Evolutionary conservation across 2,888 invertebrate genomes (phyloP), one percentile per base, ranked within the genome.

Genomic region (Chorisops tibialis): DNA sequence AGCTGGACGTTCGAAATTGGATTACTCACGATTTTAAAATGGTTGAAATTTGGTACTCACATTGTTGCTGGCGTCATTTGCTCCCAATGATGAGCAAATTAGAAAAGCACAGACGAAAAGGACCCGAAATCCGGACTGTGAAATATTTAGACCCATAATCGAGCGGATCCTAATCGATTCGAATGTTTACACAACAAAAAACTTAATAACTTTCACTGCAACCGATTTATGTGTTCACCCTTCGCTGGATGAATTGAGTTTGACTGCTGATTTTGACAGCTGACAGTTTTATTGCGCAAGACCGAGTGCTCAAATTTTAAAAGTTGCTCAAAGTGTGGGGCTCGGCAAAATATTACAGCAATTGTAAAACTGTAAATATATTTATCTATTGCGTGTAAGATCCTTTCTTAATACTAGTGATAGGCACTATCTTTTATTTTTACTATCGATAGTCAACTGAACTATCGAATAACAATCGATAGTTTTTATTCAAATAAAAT

Each of bases 281-380:
- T 54, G 41, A n/a, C 37, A 11, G n/a, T 54, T 54, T 54, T 54
- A 54, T 54, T 54, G 19, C 22, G 22, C 38, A 51, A 38, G 9
- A 38, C n/a, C n/a, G n/a, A n/a, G n/a, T n/a, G n/a, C 9, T 30
- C 30, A 9, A 7, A 30, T 30, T 30, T 30, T n/a, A n/a, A n/a
- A n/a, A n/a, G n/a, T n/a, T 30, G 30, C 30, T 30, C 30, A 30
- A 30, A 30, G 9, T 7, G 30, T 30, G 30, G n/a, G n/a, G n/a
- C n/a, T n/a, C n/a, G n/a, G n/a, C n/a, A n/a, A n/a, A n/a, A n/a
- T n/a, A n/a, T n/a, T n/a, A n/a, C n/a, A n/a, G n/a, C n/a, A n/a
- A n/a, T n/a, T n/a, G n/a, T n/a, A n/a, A n/a, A n/a, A n/a, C n/a
- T n/a, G n/a, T n/a, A n/a, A n/a, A n/a, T n/a, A n/a, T n/a, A n/a